Base-by-base conservation (phyloP, 2,113 vertebrate genomes). In the Formicarius rufipectus region DNA sequence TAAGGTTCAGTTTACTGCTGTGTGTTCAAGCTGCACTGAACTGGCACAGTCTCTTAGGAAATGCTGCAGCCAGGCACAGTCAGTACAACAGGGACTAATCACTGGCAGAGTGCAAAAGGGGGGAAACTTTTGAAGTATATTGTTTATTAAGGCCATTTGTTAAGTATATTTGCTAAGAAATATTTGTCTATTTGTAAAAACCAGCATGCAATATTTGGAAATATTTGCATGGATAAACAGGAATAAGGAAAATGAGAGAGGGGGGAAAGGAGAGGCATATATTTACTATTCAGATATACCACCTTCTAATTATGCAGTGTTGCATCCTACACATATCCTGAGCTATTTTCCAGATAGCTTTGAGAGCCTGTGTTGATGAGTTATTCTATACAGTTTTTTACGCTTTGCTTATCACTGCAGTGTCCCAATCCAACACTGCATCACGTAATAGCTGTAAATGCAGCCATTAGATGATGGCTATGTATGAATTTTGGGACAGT, bases 201-300 rank as follows among this genome's bases (percentile, higher is more conserved):
- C 1, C 25, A 63, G 30, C 17, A 30, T 7, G 8, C 18, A 78
- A 24, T 21, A 30, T 64, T 85, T 72, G 53, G 40, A 31, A 75
- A 16, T 37, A 17, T 59, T 59, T 37, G 27, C 21, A 33, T 40
- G 47, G 87, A 60, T 53, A 40, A 73, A 59, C 28, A 62, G 37
- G 28, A 86, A 88, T 39, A 37, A 52, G n/a, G 44, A 64, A 91
- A 85, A 80, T 7, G 21, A 67, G n/a, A 6, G 59, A 33, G 44
- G 20, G 15, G 28, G 37, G 30, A 39, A 28, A 44, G 1, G 58
- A 25, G 30, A 90, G 76, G 56, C 5, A 0, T 64, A 4, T 87
- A 67, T 92, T 95, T 92, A 84, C 90, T 89, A 59, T 14, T 16
- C 33, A 87, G 91, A 85, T 81, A 75, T 83, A 90, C 7, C 83